A percentile compares a stretch with the other conserved stretches of the same genome.
Conservation (phyloP, 1,140 invertebrate species). For the Caenorhabditis brenneri region DNA sequence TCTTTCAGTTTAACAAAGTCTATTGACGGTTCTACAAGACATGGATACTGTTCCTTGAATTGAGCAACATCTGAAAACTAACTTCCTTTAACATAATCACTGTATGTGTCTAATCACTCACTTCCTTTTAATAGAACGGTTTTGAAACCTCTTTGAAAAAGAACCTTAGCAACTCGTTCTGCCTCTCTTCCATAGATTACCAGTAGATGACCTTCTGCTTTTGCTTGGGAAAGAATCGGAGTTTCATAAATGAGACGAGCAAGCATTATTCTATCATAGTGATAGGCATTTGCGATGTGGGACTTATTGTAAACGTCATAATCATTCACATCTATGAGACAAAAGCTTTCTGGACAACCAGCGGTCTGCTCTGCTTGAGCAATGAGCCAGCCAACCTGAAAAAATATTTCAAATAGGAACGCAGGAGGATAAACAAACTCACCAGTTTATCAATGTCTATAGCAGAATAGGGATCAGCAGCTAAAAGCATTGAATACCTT, state of each 20-base stretch:
- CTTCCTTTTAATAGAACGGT: constrained; percentile 38
- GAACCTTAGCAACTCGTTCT: background rate
- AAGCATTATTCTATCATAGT: constrained; percentile 28
- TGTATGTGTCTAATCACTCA: no score
- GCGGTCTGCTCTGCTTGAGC: background rate
- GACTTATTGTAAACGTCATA: background rate
- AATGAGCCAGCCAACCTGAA: constrained; percentile 2
- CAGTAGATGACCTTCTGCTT: background rate
- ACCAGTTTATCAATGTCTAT: constrained; percentile 33
- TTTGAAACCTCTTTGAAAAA: constrained; percentile 34
- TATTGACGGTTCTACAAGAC: background rate
- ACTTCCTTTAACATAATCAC: background rate
- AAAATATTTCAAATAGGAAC: background rate
- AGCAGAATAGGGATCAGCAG: constrained; percentile 25
- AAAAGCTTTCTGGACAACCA: constrained; percentile 14
- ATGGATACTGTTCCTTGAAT: constrained; percentile 41
- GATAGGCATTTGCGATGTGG: constrained; percentile 4
- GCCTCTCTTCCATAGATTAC: constrained; percentile 40
- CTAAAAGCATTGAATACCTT: constrained; percentile 18
- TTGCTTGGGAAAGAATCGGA: background rate
- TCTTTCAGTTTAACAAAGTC: constrained; percentile 31
- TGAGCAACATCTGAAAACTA: background rate
- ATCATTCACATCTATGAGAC: constrained; percentile 16
- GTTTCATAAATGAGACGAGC: background rate
- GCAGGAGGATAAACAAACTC: background rate